Evolutionary conservation across 2,888 invertebrate genomes (phyloP).

Genomic region (Cylindroiulus punctatus): DNA sequence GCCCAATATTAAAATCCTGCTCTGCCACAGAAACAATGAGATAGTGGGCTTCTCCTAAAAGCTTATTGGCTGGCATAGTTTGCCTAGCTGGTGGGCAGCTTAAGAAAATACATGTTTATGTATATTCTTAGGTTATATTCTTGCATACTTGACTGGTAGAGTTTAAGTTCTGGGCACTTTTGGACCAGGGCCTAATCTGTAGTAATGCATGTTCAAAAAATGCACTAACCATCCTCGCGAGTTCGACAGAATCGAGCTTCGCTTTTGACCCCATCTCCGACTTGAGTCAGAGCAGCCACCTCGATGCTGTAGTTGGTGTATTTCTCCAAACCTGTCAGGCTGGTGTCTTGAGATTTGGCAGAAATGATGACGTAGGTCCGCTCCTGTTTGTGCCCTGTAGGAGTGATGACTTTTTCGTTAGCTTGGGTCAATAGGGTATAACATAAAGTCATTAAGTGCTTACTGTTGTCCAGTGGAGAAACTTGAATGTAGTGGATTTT

Average conservation of each 20-base stretch:
- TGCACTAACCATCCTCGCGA: slow-evolving; percentile 79
- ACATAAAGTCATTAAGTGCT: neutral
- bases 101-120: no score
- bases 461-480: slow-evolving; percentile 8
- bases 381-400: slow-evolving; percentile 53
- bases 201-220: no score
- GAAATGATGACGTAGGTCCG: slow-evolving; percentile 54
- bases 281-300: slow-evolving; percentile 83
- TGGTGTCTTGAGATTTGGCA: slow-evolving; percentile 71
- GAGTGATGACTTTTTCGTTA: neutral
- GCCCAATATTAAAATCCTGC: no score
- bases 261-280: slow-evolving; percentile 85
- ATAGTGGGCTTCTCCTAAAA: no score
- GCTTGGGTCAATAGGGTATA: neutral
- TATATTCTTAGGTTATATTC: no score
- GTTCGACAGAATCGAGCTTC: slow-evolving; percentile 81
- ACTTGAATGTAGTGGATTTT: slow-evolving; percentile 57
- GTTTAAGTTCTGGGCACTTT: no score
- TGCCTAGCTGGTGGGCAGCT: no score
- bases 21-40: no score
- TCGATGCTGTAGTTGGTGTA: slow-evolving; percentile 89
- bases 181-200: no score
- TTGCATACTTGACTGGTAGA: no score
- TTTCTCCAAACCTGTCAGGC: slow-evolving; percentile 81
- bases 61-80: no score